Base-by-base conservation (phyloP, 2,113 vertebrate genomes). In the Nycticryphes semicollaris region DNA sequence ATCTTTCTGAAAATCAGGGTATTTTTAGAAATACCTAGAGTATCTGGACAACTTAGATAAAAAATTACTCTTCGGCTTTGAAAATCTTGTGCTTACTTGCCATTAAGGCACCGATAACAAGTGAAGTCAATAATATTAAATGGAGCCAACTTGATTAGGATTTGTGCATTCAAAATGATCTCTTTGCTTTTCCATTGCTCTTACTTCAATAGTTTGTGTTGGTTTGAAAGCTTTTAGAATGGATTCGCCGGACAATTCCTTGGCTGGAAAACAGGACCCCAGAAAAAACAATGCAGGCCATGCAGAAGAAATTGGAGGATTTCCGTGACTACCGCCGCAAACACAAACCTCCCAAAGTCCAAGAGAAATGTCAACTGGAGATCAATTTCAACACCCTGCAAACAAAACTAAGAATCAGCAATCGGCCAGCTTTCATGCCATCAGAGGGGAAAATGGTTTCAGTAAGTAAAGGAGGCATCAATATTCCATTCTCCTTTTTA, bases 371-470 rank as follows among this genome's bases (percentile, higher is more conserved):
- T 97, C 99, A 99, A 91, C 98, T 99, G 96, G 99, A 99, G 98
- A 99, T 99, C 93, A 99, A 99, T 97, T 99, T 99, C 97, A 99
- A 99, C 98, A 99, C 99, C 9, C 97, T 99, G 97, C 99, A 99
- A 98, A 99, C 99, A 85, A 99, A 99, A 96, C 95, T 99, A 87
- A 97, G 99, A 79, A 99, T 99, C 98, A 99, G 99, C 97, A 99
- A 99, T 96, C 98, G 99, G 6, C 99, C 99, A 1, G 99, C 99
- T 73, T 99, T 99, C 96, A 99, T 99, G 99, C 99, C 99, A 78
- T 99, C 99, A 2, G 99, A 99, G 96, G 99, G 99, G 70, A 99
- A 99, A 98, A 99, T 99, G 99, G 99, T 99, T 95, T 99, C 99
- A 95, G 99, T 99, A 98, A 98, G 97, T 98, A 84, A 50, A 67